Evolutionary conservation across 2,113 vertebrate genomes (phyloP).

Genomic region (Poeciliopsis turrubarensis): DNA sequence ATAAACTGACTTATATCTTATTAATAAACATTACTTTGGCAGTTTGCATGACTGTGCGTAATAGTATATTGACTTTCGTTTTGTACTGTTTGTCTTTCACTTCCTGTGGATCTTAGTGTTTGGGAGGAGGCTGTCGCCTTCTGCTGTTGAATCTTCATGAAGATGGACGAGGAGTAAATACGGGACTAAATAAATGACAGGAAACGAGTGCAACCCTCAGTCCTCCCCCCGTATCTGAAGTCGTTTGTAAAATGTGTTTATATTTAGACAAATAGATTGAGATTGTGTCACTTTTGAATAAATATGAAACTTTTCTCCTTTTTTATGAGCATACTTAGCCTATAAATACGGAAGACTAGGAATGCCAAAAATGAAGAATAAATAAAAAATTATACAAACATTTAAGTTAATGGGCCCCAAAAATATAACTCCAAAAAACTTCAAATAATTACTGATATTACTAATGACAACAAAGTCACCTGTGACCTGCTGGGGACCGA

Average conservation of each 20-base stretch:
- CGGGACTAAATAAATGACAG: neutral
- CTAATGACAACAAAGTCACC: too few species aligned
- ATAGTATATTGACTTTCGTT: neutral
- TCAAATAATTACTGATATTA: neutral
- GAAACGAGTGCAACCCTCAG: neutral
- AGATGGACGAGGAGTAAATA: neutral
- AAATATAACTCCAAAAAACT: neutral
- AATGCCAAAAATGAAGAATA: neutral
- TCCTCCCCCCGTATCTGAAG: too few species aligned
- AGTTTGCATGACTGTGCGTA: neutral
- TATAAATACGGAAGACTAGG: neutral
- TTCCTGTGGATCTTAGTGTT: neutral
- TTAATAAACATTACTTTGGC: slow-evolving; percentile 17
- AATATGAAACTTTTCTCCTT: too few species aligned
- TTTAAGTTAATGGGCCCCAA: neutral
- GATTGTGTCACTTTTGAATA: too few species aligned
- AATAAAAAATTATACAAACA: neutral
- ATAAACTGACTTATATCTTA: slow-evolving; percentile 3
- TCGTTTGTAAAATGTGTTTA: too few species aligned
- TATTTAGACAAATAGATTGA: too few species aligned
- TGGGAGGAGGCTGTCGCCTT: neutral
- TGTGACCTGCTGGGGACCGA: too few species aligned
- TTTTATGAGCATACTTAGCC: neutral
- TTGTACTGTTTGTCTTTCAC: neutral
- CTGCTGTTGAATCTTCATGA: neutral